phyloP scores from a whole-genome alignment of 2,888 invertebrate species.

The Brachyptera risi region DNA sequence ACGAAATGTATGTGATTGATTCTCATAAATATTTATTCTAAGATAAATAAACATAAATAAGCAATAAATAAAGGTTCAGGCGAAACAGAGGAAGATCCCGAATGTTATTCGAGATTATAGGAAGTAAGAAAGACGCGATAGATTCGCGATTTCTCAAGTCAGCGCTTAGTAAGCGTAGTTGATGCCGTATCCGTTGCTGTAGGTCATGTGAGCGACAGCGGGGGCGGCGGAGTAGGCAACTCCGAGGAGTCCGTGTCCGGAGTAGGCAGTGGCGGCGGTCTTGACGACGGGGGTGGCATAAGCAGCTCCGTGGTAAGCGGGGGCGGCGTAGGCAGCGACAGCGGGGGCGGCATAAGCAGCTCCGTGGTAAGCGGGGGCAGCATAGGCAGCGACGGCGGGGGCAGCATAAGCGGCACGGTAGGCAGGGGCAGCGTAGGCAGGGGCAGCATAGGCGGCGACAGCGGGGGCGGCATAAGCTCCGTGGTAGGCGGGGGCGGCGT shows the following conservation, averaged over 20 bases:
- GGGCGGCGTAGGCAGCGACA: conserved; percentile 40
- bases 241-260: conserved; percentile 35
- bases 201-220: conserved; percentile 55
- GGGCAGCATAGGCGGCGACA: conserved; percentile 34
- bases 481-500: conserved; percentile 39
- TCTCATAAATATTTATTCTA: conserved; percentile 7
- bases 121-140: not conserved
- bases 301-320: conserved; percentile 54
- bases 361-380: conserved; percentile 50
- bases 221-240: conserved; percentile 37
- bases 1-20: not conserved
- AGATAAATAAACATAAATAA: conserved; percentile 6
- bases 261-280: conserved; percentile 28
- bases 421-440: conserved; percentile 32
- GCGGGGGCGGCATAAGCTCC: conserved; percentile 33
- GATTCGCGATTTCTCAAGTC: not conserved
- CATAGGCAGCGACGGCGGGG: conserved; percentile 38
- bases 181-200: conserved; percentile 53
- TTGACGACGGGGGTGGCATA: conserved; percentile 35
- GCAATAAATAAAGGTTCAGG: conserved; percentile 4
- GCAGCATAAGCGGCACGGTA: conserved; percentile 37
- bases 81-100: conserved; percentile 1
- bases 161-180: conserved; percentile 52
- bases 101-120: not conserved
- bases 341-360: conserved; percentile 50